Percentiles rank a stretch among this genome's conserved stretches.
These are phyloP conservation scores for Heliconius hermathena DNA, from an alignment of 1,140 invertebrate genomes.

Conservation along the genomic window DNA sequence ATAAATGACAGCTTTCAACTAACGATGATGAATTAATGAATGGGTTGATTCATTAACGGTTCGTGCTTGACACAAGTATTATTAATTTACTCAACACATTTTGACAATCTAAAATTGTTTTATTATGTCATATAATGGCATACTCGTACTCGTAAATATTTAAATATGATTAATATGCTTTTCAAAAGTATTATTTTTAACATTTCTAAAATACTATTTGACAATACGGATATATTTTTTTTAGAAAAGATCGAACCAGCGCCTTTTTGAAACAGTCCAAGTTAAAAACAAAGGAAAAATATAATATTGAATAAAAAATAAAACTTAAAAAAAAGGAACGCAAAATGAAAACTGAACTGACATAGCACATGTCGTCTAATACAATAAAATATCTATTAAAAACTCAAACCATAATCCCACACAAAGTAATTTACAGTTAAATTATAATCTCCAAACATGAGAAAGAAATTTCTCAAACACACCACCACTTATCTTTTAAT, in stretches of 20 bases:
- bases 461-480: neutral
- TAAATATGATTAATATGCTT: too few relatives aligned
- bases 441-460: neutral
- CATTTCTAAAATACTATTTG: too few relatives aligned
- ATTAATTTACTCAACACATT: neutral
- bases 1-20: conserved; percentile 6
- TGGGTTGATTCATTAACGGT: neutral
- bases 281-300: too few relatives aligned
- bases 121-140: neutral
- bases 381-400: neutral
- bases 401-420: neutral
- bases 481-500: conserved; percentile 7
- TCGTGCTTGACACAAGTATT: neutral
- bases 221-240: too few relatives aligned
- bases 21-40: conserved; percentile 1
- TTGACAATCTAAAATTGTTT: neutral
- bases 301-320: too few relatives aligned
- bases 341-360: too few relatives aligned
- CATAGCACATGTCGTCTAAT: too few relatives aligned
- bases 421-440: neutral
- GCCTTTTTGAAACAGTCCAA: too few relatives aligned
- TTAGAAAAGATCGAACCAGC: too few relatives aligned
- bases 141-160: too few relatives aligned
- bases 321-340: too few relatives aligned
- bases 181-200: too few relatives aligned